These are phyloP conservation scores for Pterocles burchelli DNA, from an alignment of 2,113 vertebrate species.

Conservation along the genomic window DNA sequence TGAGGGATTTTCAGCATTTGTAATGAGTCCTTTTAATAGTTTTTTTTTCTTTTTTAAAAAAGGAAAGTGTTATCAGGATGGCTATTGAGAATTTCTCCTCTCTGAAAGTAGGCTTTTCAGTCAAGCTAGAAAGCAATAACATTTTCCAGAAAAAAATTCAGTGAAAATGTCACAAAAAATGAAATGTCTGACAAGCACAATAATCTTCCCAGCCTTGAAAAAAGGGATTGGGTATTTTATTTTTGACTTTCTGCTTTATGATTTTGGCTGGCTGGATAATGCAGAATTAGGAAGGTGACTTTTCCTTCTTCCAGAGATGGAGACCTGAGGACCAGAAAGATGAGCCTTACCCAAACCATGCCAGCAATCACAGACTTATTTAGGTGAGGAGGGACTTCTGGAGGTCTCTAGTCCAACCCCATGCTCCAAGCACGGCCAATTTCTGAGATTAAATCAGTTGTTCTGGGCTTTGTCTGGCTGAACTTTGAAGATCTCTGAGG, in stretches of 20 bases:
- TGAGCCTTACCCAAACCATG: not conserved
- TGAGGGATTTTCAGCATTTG: not conserved
- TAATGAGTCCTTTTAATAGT: conserved; percentile 36
- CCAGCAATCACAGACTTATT: not conserved
- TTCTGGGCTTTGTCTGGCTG: not conserved
- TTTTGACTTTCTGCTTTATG: conserved; percentile 9
- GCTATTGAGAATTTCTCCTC: conserved; percentile 21
- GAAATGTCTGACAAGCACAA: conserved; percentile 61
- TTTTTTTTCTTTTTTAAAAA: no score
- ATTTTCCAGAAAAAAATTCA: conserved; percentile 10
- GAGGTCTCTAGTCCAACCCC: not conserved
- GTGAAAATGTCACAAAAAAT: conserved; percentile 51
- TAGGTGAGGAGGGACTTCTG: not conserved
- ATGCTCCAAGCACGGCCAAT: not conserved
- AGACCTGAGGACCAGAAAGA: not conserved
- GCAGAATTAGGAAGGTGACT: conserved; percentile 31
- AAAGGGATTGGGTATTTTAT: conserved; percentile 21
- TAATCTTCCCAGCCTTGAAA: conserved; percentile 34
- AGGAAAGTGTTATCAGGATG: not conserved
- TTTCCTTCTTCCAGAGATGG: not conserved
- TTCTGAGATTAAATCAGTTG: not conserved
- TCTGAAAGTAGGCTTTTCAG: conserved; percentile 35
- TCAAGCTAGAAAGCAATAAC: conserved; percentile 51
- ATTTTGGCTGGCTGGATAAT: conserved; percentile 23
- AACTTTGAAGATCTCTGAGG: not conserved